Conservation (phyloP, 2,888 invertebrate species). For the Drosophila anomelani region DNA sequence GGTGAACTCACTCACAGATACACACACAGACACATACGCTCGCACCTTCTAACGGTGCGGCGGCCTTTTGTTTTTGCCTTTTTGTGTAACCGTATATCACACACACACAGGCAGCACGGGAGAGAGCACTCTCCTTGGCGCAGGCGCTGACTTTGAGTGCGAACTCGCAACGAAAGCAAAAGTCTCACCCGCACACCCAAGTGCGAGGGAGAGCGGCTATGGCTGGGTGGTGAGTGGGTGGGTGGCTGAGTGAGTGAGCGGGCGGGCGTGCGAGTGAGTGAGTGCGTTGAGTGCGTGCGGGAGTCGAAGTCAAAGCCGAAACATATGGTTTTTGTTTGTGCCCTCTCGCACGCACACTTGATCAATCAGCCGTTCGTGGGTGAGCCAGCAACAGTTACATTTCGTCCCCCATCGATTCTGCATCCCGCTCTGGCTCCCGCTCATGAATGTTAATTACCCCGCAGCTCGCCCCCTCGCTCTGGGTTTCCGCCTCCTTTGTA, state of each 20-base stretch:
- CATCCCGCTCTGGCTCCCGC: slow-evolving; percentile 62
- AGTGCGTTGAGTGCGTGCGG: slow-evolving; percentile 32
- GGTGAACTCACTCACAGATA: slow-evolving; percentile 36
- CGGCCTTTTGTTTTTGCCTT: slow-evolving; percentile 57
- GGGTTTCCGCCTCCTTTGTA: slow-evolving; percentile 41
- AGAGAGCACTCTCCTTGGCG: slow-evolving; percentile 39
- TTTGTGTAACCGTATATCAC: slow-evolving; percentile 79
- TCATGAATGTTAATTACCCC: slow-evolving; percentile 78
- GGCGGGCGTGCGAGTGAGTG: slow-evolving; percentile 4
- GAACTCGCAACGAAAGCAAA: slow-evolving; percentile 77
- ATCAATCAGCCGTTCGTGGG: slow-evolving; percentile 53
- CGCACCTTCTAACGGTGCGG: slow-evolving; percentile 60
- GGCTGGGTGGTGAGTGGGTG: slow-evolving; percentile 5
- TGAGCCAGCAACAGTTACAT: slow-evolving; percentile 74
- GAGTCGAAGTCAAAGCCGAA: slow-evolving; percentile 66
- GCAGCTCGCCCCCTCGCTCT: slow-evolving; percentile 26
- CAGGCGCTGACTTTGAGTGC: slow-evolving; percentile 66
- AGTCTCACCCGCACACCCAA: slow-evolving; percentile 45
- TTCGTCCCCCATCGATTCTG: slow-evolving; percentile 58
- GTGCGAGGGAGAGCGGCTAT: slow-evolving; percentile 14
- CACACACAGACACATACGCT: slow-evolving; percentile 21
- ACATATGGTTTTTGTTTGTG: slow-evolving; percentile 77
- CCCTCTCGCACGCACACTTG: slow-evolving; percentile 46
- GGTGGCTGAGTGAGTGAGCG: slow-evolving; percentile 20
- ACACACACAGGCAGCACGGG: slow-evolving; percentile 54